Evolutionary conservation across 2,797 vertebrate species (phyloP).

Genomic region (Rhinophrynus dorsalis): DNA sequence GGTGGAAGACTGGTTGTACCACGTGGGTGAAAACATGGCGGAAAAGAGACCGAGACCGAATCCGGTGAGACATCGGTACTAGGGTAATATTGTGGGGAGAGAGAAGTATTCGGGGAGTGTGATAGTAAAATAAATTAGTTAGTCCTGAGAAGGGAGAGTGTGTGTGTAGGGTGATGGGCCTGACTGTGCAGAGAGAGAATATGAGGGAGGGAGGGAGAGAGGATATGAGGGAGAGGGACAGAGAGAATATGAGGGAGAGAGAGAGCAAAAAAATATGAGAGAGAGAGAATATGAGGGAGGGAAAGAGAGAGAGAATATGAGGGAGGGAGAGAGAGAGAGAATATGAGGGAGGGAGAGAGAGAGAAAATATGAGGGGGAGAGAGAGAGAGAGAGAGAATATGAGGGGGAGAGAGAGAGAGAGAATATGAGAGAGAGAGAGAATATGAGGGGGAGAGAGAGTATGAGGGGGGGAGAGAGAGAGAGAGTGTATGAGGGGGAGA

Average conservation of each 20-base stretch:
- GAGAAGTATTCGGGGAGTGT: not conserved
- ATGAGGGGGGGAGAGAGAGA: not conserved
- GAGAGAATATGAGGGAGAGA: not conserved
- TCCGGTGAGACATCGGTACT: not conserved
- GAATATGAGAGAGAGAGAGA: not conserved
- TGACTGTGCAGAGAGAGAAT: not conserved
- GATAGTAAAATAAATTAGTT: no score
- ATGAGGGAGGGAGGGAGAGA: accelerated
- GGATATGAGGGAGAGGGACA: not conserved
- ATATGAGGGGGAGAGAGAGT: not conserved
- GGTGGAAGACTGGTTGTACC: not conserved
- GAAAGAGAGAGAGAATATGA: accelerated
- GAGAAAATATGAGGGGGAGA: not conserved
- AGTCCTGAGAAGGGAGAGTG: not conserved
- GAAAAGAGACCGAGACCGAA: not conserved
- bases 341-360: accelerated
- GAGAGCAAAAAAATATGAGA: accelerated
- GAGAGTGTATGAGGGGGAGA: not conserved
- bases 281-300: not conserved
- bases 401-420: accelerated
- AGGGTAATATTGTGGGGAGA: no score
- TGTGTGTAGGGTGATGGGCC: not conserved
- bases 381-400: not conserved
- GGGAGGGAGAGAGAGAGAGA: not conserved
- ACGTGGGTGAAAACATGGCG: not conserved